Evolutionary conservation across 2,113 vertebrate species (phyloP).

Genomic region (Gymnorhina tibicen): DNA sequence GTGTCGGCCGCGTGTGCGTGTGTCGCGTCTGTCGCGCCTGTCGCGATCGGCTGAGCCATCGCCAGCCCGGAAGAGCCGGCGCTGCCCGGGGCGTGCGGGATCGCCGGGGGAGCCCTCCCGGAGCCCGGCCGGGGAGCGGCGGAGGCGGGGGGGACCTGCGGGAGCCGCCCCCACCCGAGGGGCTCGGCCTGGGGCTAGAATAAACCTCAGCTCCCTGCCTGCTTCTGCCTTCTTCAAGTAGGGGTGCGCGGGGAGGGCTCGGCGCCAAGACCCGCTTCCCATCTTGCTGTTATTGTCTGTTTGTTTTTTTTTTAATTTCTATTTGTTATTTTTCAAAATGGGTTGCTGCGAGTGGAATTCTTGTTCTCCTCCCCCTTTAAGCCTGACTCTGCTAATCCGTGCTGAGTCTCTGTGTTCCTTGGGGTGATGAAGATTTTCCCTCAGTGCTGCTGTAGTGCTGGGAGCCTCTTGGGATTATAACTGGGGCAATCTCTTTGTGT

Average conservation of each 20-base stretch:
- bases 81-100: neutral
- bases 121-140: neutral
- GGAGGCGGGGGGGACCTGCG: neutral
- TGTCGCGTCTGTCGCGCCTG: neutral
- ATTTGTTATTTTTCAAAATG: neutral
- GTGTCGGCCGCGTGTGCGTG: neutral
- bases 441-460: neutral
- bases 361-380: neutral
- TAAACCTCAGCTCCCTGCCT: neutral
- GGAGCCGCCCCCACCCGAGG: neutral
- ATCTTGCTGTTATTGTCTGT: fast-evolving
- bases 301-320: neutral
- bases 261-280: neutral
- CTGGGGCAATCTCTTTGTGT: neutral
- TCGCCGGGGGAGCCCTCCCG: neutral
- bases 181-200: neutral
- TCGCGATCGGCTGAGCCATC: neutral
- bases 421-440: neutral
- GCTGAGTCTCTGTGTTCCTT: neutral
- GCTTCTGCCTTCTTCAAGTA: too few relatives aligned
- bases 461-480: neutral
- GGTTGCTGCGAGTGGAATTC: neutral
- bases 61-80: neutral
- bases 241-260: neutral
- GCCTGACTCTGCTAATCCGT: neutral